Conservation (phyloP, 2,888 invertebrate species). For the Synergus umbraculus region DNA sequence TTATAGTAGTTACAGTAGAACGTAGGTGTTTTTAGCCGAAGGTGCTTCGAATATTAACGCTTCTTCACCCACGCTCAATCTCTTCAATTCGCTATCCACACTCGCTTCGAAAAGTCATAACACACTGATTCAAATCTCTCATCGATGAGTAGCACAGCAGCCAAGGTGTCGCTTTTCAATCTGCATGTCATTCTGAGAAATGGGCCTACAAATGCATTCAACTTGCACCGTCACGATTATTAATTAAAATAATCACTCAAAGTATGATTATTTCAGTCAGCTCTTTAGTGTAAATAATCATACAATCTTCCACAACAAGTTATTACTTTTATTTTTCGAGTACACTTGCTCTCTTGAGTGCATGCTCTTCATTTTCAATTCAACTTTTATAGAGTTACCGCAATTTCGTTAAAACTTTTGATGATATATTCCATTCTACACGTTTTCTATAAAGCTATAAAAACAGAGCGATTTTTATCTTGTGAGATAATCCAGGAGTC, state of each 20-base stretch:
- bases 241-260: constrained; percentile 34
- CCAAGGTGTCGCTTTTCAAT: constrained; percentile 20
- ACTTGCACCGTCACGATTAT: constrained; percentile 13
- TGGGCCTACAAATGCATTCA: not conserved
- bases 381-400: not conserved
- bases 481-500: not conserved
- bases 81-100: constrained; percentile 17
- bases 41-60: constrained; percentile 6
- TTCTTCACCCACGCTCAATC: constrained; percentile 19
- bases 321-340: not conserved
- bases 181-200: constrained; percentile 34
- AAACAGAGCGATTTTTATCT: constrained; percentile 7
- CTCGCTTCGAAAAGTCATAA: constrained; percentile 20
- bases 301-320: not conserved
- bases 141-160: constrained; percentile 35
- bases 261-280: not conserved
- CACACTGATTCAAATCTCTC: constrained; percentile 27
- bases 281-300: not conserved
- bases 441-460: not conserved
- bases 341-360: not conserved
- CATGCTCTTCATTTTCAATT: not conserved
- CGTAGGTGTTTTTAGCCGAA: constrained; percentile 21
- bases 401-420: too few relatives aligned
- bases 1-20: not conserved
- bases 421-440: not conserved